A percentile compares a stretch with the other conserved stretches of the same genome.
Evolutionary conservation across 2,113 vertebrate species (phyloP).

Genomic region (Oreochromis niloticus): DNA sequence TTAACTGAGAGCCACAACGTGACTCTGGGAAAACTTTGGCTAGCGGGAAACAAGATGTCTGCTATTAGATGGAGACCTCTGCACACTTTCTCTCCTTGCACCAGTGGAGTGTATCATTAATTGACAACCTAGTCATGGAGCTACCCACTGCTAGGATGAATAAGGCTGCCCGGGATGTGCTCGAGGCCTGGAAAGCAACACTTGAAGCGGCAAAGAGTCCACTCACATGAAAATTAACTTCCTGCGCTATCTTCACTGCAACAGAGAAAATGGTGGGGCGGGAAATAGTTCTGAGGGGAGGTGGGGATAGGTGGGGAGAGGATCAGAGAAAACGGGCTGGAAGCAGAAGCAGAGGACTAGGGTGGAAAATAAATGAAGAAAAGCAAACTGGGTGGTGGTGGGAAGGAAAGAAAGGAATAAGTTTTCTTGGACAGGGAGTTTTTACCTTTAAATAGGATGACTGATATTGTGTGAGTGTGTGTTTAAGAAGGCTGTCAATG

Average conservation of each 20-base stretch:
- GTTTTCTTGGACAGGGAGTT: neutral
- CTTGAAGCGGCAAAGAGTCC: constrained; percentile 12
- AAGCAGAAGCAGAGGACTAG: neutral
- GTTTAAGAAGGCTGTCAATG: neutral
- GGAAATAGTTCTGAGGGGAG: neutral
- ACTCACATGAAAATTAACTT: constrained; percentile 32
- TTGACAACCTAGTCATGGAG: constrained; percentile 23
- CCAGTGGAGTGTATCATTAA: constrained; percentile 47
- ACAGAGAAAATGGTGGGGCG: neutral
- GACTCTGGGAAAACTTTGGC: neutral
- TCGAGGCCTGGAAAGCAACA: constrained; percentile 3
- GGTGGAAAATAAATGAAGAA: neutral
- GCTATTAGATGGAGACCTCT: constrained; percentile 12
- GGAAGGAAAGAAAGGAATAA: neutral
- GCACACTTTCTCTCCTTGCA: constrained; percentile 14
- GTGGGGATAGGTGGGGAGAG: neutral
- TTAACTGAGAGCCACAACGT: neutral
- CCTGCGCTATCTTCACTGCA: neutral
- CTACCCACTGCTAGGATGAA: neutral
- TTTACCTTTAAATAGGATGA: neutral
- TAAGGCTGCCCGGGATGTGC: neutral
- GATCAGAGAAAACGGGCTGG: neutral
- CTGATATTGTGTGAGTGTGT: neutral
- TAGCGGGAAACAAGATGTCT: constrained; percentile 14
- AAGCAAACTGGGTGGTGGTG: neutral